Evolutionary conservation across 2,113 vertebrate genomes (phyloP).

Genomic region (Eretmochelys imbricata): DNA sequence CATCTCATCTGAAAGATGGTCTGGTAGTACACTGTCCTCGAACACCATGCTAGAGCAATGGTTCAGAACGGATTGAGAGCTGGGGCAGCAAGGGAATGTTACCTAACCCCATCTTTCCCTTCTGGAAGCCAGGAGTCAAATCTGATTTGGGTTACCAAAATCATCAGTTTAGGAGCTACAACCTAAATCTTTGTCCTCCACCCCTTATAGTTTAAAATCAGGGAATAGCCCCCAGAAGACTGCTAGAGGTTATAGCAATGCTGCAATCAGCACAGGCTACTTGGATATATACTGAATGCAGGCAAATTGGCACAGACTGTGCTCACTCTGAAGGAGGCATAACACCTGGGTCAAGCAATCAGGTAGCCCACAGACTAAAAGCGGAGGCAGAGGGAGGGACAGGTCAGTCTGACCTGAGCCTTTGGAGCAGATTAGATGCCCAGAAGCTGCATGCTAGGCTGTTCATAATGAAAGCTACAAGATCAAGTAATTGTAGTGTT

Average conservation of each 20-base stretch:
- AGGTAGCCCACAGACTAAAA: neutral
- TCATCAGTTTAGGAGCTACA: neutral
- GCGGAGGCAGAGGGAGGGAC: neutral
- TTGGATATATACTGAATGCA: accelerated
- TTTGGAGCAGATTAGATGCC: neutral
- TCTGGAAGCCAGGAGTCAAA: neutral
- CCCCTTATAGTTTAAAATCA: neutral
- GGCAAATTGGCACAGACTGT: neutral
- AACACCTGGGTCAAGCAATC: neutral
- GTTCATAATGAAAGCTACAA: accelerated
- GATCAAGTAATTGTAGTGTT: neutral
- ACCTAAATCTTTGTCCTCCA: neutral
- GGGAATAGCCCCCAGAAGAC: accelerated
- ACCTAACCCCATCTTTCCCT: accelerated
- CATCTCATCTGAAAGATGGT: neutral
- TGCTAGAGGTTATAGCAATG: neutral
- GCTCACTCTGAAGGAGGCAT: neutral
- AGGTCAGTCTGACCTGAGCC: neutral
- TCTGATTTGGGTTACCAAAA: neutral
- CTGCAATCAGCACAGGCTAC: accelerated
- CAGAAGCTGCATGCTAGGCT: neutral
- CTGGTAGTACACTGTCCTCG: neutral
- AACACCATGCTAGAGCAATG: accelerated
- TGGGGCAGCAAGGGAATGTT: neutral
- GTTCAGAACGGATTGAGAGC: neutral